phyloP scores from a whole-genome alignment of 2,113 vertebrate genomes.

The Aptenodytes patagonicus region DNA sequence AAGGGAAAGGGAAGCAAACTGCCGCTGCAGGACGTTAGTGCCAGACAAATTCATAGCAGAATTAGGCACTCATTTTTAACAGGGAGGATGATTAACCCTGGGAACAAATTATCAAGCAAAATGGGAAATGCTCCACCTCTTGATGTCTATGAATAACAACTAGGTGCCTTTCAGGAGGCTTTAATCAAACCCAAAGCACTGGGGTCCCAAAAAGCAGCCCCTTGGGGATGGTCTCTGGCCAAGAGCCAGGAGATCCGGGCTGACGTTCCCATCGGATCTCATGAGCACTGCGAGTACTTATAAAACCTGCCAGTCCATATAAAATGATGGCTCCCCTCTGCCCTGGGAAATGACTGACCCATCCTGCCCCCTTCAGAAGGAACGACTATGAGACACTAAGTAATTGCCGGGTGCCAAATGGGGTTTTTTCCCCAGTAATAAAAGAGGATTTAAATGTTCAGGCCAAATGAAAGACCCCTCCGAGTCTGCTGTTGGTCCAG shows the following conservation, averaged over 20 bases:
- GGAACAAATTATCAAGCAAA: background rate
- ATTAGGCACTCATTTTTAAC: background rate
- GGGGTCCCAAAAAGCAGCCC: background rate
- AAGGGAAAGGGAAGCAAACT: background rate
- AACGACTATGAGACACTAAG: background rate
- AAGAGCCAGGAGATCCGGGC: rapidly evolving
- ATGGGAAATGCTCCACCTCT: background rate
- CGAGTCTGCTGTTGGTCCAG: slow-evolving; percentile 34
- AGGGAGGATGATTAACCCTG: slow-evolving; percentile 3
- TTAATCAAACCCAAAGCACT: background rate
- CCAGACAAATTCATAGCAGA: background rate
- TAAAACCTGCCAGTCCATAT: background rate
- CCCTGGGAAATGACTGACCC: background rate
- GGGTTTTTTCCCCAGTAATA: background rate
- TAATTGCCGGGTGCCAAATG: background rate
- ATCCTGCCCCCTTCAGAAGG: background rate
- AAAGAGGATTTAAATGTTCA: slow-evolving; percentile 10
- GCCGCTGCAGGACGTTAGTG: background rate
- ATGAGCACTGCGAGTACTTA: rapidly evolving
- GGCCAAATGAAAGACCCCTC: slow-evolving; percentile 26
- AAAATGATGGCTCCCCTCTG: background rate
- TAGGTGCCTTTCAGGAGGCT: background rate
- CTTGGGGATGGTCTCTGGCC: background rate
- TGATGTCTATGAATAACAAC: background rate
- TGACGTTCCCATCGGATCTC: background rate